Percentiles rank a stretch among this genome's conserved stretches.
These are phyloP conservation scores for Anthoscopus minutus DNA, from an alignment of 2,113 vertebrate species.

Conservation along the genomic window DNA sequence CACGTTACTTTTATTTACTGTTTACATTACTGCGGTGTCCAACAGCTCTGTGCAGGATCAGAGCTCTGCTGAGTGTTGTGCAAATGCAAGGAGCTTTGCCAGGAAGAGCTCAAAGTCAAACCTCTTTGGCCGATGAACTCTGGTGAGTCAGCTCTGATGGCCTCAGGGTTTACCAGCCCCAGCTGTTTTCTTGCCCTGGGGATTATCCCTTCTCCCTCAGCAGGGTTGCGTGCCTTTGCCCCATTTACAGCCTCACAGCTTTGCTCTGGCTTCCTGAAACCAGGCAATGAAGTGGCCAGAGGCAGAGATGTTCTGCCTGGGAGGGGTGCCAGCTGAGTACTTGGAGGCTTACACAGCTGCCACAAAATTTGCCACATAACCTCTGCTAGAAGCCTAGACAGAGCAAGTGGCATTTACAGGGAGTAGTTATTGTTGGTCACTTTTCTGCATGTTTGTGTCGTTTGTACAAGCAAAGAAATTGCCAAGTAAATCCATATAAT, in stretches of 20 bases:
- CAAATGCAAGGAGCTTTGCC: neutral
- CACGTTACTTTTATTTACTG: neutral
- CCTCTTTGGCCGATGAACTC: neutral
- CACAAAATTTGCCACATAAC: neutral
- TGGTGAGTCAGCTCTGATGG: neutral
- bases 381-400: neutral
- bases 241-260: neutral
- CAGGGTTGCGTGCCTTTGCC: neutral
- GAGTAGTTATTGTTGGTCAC: neutral
- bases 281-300: fast-evolving
- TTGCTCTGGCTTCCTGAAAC: neutral
- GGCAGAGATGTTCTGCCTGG: neutral
- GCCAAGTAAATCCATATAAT: neutral
- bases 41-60: neutral
- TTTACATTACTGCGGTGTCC: neutral
- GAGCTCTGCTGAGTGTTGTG: neutral
- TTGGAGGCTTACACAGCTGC: neutral
- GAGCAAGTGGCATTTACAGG: neutral
- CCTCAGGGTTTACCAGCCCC: neutral
- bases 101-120: fast-evolving
- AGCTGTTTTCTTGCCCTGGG: neutral
- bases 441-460: neutral
- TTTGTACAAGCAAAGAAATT: neutral
- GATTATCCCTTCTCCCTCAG: neutral
- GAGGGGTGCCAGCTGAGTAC: neutral